A percentile compares a stretch with the other conserved stretches of the same genome.
Evolutionary conservation across 2,797 vertebrate species (phyloP).

Genomic region (Melanotaenia maccullochi): DNA sequence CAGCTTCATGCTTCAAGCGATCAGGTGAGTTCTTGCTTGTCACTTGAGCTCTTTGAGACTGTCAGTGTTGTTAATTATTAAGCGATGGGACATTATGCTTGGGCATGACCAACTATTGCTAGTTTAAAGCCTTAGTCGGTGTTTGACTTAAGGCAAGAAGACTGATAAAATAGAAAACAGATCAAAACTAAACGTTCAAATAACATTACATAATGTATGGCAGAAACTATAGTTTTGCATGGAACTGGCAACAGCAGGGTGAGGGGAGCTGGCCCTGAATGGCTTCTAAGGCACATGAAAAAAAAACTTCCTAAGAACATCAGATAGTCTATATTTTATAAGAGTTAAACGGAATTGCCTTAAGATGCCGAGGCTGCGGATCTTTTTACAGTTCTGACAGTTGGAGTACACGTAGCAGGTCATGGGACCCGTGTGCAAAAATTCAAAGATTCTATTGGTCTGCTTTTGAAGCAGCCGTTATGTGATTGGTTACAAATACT

Average conservation of each 20-base stretch:
- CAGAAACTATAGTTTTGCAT: background rate
- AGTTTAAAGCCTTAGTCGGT: background rate
- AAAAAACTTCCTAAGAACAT: background rate
- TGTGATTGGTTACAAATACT: constrained; percentile 6
- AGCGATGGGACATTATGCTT: constrained; percentile 19
- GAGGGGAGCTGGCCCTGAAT: background rate
- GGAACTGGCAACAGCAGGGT: background rate
- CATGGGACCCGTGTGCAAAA: constrained; percentile 61
- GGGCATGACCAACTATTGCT: constrained; percentile 1
- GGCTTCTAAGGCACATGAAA: background rate
- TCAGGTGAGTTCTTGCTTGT: constrained; percentile 28
- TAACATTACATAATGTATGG: background rate
- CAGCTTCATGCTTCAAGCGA: background rate
- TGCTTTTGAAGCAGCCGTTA: background rate
- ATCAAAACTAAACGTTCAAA: background rate
- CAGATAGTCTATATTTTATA: background rate
- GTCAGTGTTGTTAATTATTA: constrained; percentile 66
- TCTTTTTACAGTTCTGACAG: constrained; percentile 22
- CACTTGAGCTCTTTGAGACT: constrained; percentile 45
- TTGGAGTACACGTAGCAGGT: constrained; percentile 44
- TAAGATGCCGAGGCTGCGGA: constrained; percentile 32
- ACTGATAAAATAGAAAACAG: background rate
- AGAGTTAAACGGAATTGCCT: background rate
- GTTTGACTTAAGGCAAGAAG: background rate
- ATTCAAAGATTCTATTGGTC: constrained; percentile 59